A percentile compares a stretch with the other conserved stretches of the same genome.
Conservation (phyloP, 2,797 vertebrate genomes). For the Chloroceryle inda region DNA sequence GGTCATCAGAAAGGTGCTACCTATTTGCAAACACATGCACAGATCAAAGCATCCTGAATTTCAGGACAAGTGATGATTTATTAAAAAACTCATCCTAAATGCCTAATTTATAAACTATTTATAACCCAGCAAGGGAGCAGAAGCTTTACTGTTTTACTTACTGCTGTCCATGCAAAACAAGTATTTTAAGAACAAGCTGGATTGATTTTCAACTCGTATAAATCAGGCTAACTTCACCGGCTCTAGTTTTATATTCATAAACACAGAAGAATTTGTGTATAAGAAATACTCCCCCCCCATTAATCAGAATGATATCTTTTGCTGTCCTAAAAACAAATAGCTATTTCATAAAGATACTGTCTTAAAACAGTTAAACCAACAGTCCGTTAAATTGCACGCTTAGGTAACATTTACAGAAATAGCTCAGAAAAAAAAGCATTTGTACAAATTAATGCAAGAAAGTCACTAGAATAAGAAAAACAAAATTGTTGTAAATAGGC, state of each 20-base stretch:
- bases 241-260: background rate
- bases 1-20: background rate
- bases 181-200: background rate
- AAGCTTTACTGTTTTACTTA: background rate
- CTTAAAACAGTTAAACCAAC: slow-evolving; percentile 14
- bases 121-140: slow-evolving; percentile 3
- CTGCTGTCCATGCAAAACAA: background rate
- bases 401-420: slow-evolving; percentile 13
- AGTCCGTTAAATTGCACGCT: background rate
- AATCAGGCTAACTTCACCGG: background rate
- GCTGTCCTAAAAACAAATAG: background rate
- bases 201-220: slow-evolving; percentile 1
- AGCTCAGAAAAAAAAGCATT: background rate
- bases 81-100: slow-evolving; percentile 28
- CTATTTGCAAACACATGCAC: background rate
- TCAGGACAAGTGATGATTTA: slow-evolving; percentile 27
- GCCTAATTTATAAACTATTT: slow-evolving; percentile 50
- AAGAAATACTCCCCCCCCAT: no score
- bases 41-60: slow-evolving; percentile 36
- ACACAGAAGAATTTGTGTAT: no score
- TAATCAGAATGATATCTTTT: background rate
- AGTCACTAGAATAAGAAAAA: background rate
- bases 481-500: slow-evolving; percentile 30
- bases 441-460: slow-evolving; percentile 33
- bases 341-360: background rate